phyloP scores from a whole-genome alignment of 2,797 vertebrate species.

The Podarcis siculus region DNA sequence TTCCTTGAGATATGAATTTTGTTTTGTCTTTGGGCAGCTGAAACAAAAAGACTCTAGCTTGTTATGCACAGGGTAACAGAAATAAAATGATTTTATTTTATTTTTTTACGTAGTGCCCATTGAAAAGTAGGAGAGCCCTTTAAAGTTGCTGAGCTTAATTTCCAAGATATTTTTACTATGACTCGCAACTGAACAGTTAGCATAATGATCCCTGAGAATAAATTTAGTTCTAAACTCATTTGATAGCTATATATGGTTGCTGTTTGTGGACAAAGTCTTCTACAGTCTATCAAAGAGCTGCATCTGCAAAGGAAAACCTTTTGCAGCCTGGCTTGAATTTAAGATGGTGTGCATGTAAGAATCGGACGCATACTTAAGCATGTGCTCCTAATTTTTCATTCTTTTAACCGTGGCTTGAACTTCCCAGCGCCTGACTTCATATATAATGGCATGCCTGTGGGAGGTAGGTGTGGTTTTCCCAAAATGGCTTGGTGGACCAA shows the following conservation, averaged over 20 bases:
- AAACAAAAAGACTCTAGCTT: neutral
- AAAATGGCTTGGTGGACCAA: too few relatives aligned
- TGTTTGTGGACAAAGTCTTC: slow-evolving; percentile 1
- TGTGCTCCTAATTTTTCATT: too few relatives aligned
- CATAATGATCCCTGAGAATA: neutral
- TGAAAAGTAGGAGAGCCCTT: neutral
- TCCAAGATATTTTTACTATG: slow-evolving; percentile 9
- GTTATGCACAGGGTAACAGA: neutral
- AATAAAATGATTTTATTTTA: neutral
- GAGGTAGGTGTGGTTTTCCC: too few relatives aligned
- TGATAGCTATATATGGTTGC: neutral
- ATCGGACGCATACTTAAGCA: too few relatives aligned
- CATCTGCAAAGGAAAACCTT: too few relatives aligned
- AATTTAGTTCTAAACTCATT: neutral
- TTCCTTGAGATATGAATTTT: neutral
- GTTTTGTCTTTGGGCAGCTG: neutral
- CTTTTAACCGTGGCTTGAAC: too few relatives aligned
- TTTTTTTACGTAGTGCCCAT: accelerated
- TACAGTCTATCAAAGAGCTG: neutral
- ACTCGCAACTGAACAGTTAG: neutral
- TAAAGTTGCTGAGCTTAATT: slow-evolving; percentile 18
- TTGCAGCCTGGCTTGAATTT: too few relatives aligned
- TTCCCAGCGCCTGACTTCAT: too few relatives aligned
- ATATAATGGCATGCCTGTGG: too few relatives aligned
- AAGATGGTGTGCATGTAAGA: too few relatives aligned